A percentile compares a stretch with the other conserved stretches of the same genome.
Conservation (phyloP, 2,113 vertebrate genomes). For the Oriolus oriolus region DNA sequence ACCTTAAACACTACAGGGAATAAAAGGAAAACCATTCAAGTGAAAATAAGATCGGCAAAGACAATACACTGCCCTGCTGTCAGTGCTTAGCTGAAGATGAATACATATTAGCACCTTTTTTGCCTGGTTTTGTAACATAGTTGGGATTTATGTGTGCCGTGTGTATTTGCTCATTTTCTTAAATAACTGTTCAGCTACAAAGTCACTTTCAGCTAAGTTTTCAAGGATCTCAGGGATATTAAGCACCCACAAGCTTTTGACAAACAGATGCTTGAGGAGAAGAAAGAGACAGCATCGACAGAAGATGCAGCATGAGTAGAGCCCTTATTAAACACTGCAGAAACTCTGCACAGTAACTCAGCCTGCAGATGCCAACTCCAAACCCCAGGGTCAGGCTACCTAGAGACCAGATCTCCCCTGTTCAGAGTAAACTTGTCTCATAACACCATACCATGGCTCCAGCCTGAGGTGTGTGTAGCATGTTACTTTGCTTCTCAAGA, state of each 20-base stretch:
- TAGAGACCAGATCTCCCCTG: neutral
- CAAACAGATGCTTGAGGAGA: neutral
- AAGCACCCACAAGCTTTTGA: neutral
- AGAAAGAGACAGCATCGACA: neutral
- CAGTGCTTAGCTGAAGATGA: constrained; percentile 23
- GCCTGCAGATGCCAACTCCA: neutral
- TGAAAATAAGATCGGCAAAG: constrained; percentile 39
- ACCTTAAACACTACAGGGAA: constrained; percentile 27
- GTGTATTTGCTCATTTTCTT: neutral
- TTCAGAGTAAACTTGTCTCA: neutral
- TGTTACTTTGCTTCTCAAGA: neutral
- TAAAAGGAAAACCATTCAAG: constrained; percentile 47
- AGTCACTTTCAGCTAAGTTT: neutral
- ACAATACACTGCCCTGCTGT: constrained; percentile 1
- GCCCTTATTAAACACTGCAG: neutral
- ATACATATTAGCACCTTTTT: neutral
- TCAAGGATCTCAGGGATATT: neutral
- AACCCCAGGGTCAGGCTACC: neutral
- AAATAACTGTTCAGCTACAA: neutral
- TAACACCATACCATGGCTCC: neutral
- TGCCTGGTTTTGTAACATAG: neutral
- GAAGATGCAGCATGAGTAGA: neutral
- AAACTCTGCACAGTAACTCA: neutral
- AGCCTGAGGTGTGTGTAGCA: neutral
- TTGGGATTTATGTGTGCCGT: neutral